Base-by-base conservation (phyloP, 2,113 vertebrate genomes). In the Oreochromis niloticus region DNA sequence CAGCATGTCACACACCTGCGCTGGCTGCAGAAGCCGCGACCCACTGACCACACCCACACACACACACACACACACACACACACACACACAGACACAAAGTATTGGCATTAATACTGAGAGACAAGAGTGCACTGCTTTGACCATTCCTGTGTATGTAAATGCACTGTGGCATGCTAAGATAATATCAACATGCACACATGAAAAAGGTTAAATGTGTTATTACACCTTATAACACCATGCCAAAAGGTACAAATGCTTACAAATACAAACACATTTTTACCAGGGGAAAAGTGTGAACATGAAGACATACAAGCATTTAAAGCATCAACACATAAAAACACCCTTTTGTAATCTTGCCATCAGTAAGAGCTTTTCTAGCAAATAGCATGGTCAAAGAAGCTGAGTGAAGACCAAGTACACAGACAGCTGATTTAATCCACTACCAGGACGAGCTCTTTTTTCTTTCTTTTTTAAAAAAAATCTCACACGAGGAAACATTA, bases 1-100 rank as follows among this genome's bases (percentile, higher is more conserved):
- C 94, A 99, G 95, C 94, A 99, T 92, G 93, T 99, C 98, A 91
- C 99, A 99, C 85, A 99, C 98, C 94, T 99, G 98, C 79, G 99
- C 98, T 17, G 99, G 99, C 94, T 99, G 98, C 57, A 99, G 97
- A 92, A 99, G 94, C 87, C 98, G 97, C 6, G 97, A 97, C 85
- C 97, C 97, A 27, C 99, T 99, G 95, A 90, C 95, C 96, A 71
- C 92, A 17, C 94, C 30, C 43, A 87, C 81, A 91, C 12, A 79
- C 55, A 83, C 24, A 82, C 59, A 9, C 24, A 24, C 13, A 41
- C 7, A 46, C 48, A 6, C 19, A 71, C 12, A 30, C 34, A 50
- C 73, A 17, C 22, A n/a, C 9, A 57, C 24, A 0, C 2, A 61
- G 1, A 59, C 8, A 61, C 57, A 32, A 2, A 85, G n/a, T 2